phyloP scores from a whole-genome alignment of 2,888 invertebrate genomes.

The Heliothis peltigera region DNA sequence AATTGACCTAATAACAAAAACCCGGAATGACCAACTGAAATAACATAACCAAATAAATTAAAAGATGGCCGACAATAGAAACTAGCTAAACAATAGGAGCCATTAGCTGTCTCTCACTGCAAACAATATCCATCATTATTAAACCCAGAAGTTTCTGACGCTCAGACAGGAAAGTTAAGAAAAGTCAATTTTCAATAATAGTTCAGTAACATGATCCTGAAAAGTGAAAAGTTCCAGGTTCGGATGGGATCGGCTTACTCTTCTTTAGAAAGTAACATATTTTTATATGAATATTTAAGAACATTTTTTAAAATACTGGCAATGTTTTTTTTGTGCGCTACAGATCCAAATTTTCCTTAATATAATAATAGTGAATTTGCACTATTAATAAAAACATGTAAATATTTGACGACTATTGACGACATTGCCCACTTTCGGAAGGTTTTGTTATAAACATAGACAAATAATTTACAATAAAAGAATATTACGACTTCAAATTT shows the following conservation, averaged over 20 bases:
- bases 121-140: constrained; percentile 50
- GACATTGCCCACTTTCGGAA: too few species aligned
- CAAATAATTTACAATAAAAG: too few species aligned
- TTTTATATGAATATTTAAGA: too few species aligned
- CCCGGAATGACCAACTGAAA: neutral
- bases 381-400: too few species aligned
- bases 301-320: too few species aligned
- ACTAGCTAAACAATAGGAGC: constrained; percentile 27
- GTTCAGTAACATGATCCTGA: constrained; percentile 29
- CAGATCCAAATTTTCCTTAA: too few species aligned
- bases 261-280: neutral
- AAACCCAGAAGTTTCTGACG: constrained; percentile 22
- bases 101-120: constrained; percentile 38
- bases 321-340: too few species aligned
- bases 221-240: constrained; percentile 36
- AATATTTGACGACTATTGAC: too few species aligned
- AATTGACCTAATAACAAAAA: constrained; percentile 16
- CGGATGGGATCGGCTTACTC: neutral
- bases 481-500: too few species aligned
- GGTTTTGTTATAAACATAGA: too few species aligned
- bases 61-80: constrained; percentile 26
- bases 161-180: constrained; percentile 25
- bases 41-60: constrained; percentile 26
- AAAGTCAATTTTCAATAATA: constrained; percentile 42
- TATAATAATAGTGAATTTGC: too few species aligned